Base-by-base conservation (phyloP, 2,797 vertebrate species). In the Morelia viridis region DNA sequence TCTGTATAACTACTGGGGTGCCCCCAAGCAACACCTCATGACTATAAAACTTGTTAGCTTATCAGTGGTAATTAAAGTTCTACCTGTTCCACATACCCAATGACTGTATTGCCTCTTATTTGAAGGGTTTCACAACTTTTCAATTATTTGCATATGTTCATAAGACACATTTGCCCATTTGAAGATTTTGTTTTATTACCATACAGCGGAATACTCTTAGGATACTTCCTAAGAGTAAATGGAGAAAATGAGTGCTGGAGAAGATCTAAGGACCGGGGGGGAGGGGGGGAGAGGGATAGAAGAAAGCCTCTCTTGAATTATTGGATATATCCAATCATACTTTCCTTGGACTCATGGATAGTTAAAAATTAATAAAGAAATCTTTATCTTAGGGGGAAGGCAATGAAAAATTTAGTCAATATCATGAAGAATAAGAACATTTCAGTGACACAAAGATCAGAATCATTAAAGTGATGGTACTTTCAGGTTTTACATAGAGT, bases 11-110 rank as follows among this genome's bases (percentile, higher is more conserved):
- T 50, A n/a, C 19, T 68, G 60, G 46, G 58, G 41, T 65, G 26
- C 57, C 46, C 62, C 85, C 91, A 91, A 83, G 31, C 9, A 87
- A 83, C 65, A 91, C 24, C 5, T 46, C 31, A 6, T 65, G 88
- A 83, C 65, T 65, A 28, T 89, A 56, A 65, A 87, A 53, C 76
- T 19, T 50, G 24, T 41, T 62, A 92, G 64, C 88, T 92, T 61
- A 13, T 58, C 58, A 93, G 12, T 87, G 22, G 89, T 57, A 65
- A 89, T 87, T 80, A 87, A 35, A 24, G 1, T 86, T 89, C 53
- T 50, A 41, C 24, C 22, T 61, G 26, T 41, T 65, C 41, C 28
- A 56, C 62, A 61, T 53, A 50, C 17, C 24, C 15, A 62, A 1
- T 26, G 28, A 53, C 7, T 41, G 8, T 56, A 28, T 61, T 12